These are phyloP conservation scores for Gnatocerus cornutus DNA, from an alignment of 2,888 invertebrate species.

Conservation along the genomic window DNA sequence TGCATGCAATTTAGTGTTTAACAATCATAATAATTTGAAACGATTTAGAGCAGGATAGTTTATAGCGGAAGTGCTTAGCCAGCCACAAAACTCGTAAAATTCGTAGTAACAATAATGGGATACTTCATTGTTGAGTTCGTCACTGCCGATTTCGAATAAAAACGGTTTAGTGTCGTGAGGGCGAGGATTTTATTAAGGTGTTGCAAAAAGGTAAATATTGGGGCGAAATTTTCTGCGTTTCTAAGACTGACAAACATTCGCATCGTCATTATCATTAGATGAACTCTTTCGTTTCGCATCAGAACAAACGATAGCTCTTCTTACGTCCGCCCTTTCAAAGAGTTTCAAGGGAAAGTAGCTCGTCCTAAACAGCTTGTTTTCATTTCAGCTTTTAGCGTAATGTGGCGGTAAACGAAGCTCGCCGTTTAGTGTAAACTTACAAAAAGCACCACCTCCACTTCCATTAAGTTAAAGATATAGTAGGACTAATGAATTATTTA, in stretches of 20 bases:
- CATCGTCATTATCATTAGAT: background rate
- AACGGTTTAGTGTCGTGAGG: no score
- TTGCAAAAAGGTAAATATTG: no score
- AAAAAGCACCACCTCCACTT: slow-evolving; percentile 16
- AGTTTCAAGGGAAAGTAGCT: slow-evolving; percentile 6
- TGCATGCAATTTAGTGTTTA: no score
- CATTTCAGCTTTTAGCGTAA: slow-evolving; percentile 44
- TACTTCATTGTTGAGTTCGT: no score
- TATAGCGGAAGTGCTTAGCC: no score
- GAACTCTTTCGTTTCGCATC: background rate
- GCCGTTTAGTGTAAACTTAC: slow-evolving; percentile 1
- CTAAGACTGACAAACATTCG: background rate
- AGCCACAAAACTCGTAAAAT: no score
- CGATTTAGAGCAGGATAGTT: no score
- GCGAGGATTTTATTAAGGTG: no score
- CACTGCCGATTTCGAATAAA: no score
- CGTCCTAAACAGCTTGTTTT: slow-evolving; percentile 30
- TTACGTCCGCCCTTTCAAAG: slow-evolving; percentile 1
- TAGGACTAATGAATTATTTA: slow-evolving; percentile 30
- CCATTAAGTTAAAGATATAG: slow-evolving; percentile 24
- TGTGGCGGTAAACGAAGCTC: slow-evolving; percentile 37
- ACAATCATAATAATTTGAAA: no score
- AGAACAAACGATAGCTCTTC: background rate
- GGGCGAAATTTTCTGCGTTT: no score
- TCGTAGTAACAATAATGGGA: no score